Evolutionary conservation across 2,888 invertebrate species (phyloP), one percentile per base, ranked within the genome.

Genomic region (Leptarthrus brevirostris): DNA sequence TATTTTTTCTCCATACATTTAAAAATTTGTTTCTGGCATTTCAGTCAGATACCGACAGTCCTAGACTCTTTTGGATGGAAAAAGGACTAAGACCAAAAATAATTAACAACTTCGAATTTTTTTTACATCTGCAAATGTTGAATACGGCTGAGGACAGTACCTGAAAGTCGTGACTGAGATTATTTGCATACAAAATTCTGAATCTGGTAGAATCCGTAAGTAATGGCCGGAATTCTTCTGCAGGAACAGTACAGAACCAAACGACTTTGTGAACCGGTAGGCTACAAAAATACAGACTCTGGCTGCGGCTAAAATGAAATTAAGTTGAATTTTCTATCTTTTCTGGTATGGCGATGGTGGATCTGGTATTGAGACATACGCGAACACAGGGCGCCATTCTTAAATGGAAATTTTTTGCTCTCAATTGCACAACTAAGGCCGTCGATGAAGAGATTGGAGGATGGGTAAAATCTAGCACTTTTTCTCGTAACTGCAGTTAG

Each of bases 371-470:
- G 71, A 71, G 71, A 71, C 71, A 71, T 71, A 71, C 53, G 40
- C 54, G 40, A 44, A 22, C 53, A 22, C 22, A 71, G 75, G 77
- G 77, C 77, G 77, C 77, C 77, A 77, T 76, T 75, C 75, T 77
- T 76, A 77, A 74, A 77, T 77, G 77, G 77, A 76, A 77, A 77
- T 77, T 76, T 76, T 76, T 76, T 75, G 75, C 44, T 18, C 47
- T 75, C 76, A 76, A 74, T 74, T 75, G 75, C 74, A 76, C 75
- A 76, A 77, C 74, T 18, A 69, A 52, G 44, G 69, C 49, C 12
- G 16, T 52, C 24, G 47, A n/a, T 49, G 69, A 47, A 69, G 30
- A 69, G 34, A 69, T 14, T n/a, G 47, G 47, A 5, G 47, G n/a
- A n/a, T n/a, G n/a, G n/a, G n/a, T n/a, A n/a, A n/a, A n/a, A n/a